Percentiles rank a stretch among this genome's conserved stretches.
phyloP scores from a whole-genome alignment of 2,888 invertebrate genomes.

The Corbicula japonica region DNA sequence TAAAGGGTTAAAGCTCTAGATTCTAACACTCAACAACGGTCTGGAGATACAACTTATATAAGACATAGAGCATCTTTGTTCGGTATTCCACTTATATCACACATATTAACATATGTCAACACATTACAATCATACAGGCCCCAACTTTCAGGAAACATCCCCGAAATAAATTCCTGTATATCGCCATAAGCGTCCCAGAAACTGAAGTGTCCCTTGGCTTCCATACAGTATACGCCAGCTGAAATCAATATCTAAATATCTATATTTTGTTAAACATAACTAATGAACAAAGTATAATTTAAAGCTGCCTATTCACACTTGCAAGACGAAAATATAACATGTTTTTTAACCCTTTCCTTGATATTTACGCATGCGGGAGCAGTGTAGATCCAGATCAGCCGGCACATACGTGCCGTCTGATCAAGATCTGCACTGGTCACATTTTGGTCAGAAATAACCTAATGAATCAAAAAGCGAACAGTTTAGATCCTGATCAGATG shows the following conservation, averaged over 20 bases:
- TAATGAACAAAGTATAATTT: not conserved
- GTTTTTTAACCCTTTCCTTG: no score
- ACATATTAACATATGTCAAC: conserved; percentile 35
- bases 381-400: no score
- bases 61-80: conserved; percentile 23
- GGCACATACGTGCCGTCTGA: no score
- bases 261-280: not conserved
- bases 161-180: conserved; percentile 11
- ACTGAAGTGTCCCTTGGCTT: conserved; percentile 37
- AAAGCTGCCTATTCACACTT: not conserved
- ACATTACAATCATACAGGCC: conserved; percentile 36
- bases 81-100: conserved; percentile 32
- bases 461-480: no score
- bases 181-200: conserved; percentile 33
- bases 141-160: not conserved
- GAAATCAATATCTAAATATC: not conserved
- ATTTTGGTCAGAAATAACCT: no score
- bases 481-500: no score
- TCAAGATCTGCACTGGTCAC: no score
- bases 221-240: conserved; percentile 40
- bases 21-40: no score
- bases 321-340: no score
- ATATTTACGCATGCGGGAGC: no score
- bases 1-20: no score
- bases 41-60: no score